A percentile compares a stretch with the other conserved stretches of the same genome.
Evolutionary conservation across 2,113 vertebrate species (phyloP).

Genomic region (Chionodraco myersi): DNA sequence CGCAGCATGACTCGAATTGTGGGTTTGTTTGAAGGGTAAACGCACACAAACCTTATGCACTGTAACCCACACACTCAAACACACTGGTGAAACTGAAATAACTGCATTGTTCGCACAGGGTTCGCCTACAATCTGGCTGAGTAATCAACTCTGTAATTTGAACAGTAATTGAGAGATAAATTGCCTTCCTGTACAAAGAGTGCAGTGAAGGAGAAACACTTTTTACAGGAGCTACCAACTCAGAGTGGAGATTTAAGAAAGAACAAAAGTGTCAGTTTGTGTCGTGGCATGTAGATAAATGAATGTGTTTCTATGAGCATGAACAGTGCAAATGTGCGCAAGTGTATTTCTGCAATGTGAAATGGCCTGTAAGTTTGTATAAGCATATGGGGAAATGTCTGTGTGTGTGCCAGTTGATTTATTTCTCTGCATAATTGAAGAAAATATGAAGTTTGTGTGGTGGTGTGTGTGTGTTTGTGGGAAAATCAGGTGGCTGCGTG

Average conservation of each 20-base stretch:
- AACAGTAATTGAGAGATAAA: conserved; percentile 11
- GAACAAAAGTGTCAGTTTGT: neutral
- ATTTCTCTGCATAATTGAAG: neutral
- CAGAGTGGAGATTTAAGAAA: neutral
- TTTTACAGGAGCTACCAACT: neutral
- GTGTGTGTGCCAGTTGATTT: neutral
- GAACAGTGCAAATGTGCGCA: neutral
- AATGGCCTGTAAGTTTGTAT: neutral
- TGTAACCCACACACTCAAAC: neutral
- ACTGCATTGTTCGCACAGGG: neutral
- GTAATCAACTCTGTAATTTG: neutral
- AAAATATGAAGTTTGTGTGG: neutral
- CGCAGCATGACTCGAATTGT: neutral
- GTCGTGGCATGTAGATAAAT: neutral
- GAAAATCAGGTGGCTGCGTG: conserved; percentile 15
- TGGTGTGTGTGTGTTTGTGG: conserved; percentile 6
- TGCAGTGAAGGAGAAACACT: neutral
- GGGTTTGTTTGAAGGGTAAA: neutral
- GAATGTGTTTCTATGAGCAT: neutral
- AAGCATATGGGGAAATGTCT: neutral
- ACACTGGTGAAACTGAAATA: neutral
- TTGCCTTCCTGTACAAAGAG: neutral
- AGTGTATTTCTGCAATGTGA: neutral
- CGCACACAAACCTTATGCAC: neutral
- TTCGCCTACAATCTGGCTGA: neutral